Base-by-base conservation (phyloP, 2,888 invertebrate species). In the Pyrochroa serraticornis region DNA sequence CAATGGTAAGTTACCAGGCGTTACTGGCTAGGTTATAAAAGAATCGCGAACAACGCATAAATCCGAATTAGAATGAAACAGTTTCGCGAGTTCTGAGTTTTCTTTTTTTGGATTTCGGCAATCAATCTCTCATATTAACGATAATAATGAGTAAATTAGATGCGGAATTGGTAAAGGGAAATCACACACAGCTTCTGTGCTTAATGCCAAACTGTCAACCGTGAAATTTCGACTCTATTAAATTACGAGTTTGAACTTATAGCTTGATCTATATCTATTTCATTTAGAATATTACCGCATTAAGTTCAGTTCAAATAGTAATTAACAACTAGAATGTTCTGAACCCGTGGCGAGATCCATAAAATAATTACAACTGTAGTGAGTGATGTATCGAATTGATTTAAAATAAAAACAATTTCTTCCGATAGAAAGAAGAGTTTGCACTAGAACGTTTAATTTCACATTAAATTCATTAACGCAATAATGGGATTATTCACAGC, bases 221-320 rank as follows among this genome's bases (percentile, higher is more conserved):
- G 33, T 41, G 50, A 58, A 52, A 51, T 52, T 38, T 37, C 41
- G 50, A 54, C 45, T 39, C 54, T 50, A 59, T 54, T 50, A 50
- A 54, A 50, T 59, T 50, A 49, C 50, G 33, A 59, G 59, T 54
- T 54, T 50, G 41, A 59, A 59, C 54, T 59, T 54, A 32, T 51
- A 52, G 39, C 48, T 48, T 52, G 52, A 58, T 52, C 58, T 46
- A 53, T 49, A 58, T 53, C 53, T 39, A 58, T 58, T 51, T 58
- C 53, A 39, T 58, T 58, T 58, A 34, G 42, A 55, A 12, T 43
- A 55, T 48, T 48, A 48, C 48, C 47, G 54, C 54, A 55, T 47
- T 48, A 55, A 55, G 42, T 55, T 35, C 31, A 55, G 37, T 47
- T 37, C 43, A 52, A 52, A 41, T 58, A 42, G 43, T 50, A 55